These are phyloP conservation scores for Drosophila chauvacae DNA, from an alignment of 1,140 invertebrate genomes.

Conservation along the genomic window DNA sequence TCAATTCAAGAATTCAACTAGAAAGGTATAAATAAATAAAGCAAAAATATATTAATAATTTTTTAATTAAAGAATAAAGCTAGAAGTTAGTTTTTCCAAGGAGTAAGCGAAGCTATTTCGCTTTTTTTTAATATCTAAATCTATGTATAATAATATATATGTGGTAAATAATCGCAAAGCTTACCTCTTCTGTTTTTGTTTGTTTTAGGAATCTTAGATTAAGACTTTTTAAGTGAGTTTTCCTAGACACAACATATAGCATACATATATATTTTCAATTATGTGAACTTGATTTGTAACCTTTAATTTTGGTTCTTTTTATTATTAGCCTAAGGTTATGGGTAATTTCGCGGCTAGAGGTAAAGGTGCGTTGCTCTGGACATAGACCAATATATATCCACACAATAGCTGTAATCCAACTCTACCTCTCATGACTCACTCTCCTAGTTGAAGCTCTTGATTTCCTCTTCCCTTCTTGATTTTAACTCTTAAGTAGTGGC, in stretches of 20 bases:
- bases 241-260: constrained; percentile 1
- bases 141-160: background rate
- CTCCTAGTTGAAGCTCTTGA: constrained; percentile 33
- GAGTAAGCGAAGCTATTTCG: background rate
- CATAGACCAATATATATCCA: constrained; percentile 33
- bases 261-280: constrained; percentile 30
- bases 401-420: constrained; percentile 26
- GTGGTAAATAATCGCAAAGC: background rate
- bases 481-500: constrained; percentile 32
- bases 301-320: constrained; percentile 57
- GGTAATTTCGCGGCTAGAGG: constrained; percentile 78
- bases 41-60: background rate
- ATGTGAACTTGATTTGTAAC: constrained; percentile 50
- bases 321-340: constrained; percentile 79
- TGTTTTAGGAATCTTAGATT: constrained; percentile 1
- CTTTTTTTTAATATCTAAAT: too few relatives aligned
- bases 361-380: constrained; percentile 71
- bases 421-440: constrained; percentile 40
- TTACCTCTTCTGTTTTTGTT: background rate
- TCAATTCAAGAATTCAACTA: constrained; percentile 54
- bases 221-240: background rate
- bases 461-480: constrained; percentile 9
- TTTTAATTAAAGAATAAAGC: background rate
- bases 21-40: constrained; percentile 37
- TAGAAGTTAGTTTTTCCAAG: background rate